A percentile compares a stretch with the other conserved stretches of the same genome.
phyloP scores from a whole-genome alignment of 2,797 vertebrate genomes.

The Dallia pectoralis region DNA sequence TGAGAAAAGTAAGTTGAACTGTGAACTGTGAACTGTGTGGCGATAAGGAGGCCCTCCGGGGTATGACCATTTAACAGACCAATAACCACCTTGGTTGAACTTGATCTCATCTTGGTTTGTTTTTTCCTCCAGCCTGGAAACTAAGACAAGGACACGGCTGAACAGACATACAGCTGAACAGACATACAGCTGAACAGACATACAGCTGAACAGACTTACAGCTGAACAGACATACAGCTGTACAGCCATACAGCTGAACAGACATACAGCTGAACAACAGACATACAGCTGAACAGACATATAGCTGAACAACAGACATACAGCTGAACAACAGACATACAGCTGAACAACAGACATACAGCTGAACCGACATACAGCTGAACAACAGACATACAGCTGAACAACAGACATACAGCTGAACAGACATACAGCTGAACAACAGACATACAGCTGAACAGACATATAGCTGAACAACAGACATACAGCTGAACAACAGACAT shows the following conservation, averaged over 20 bases:
- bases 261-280: conserved; percentile 27
- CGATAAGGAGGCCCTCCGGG: conserved; percentile 15
- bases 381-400: no score
- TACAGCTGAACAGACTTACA: conserved; percentile 25
- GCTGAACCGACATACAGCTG: conserved; percentile 22
- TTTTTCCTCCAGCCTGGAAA: conserved; percentile 50
- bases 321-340: conserved; percentile 22
- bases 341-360: conserved; percentile 37
- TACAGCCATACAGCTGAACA: conserved; percentile 34
- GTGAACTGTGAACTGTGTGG: not conserved
- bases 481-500: conserved; percentile 27
- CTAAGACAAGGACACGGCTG: conserved; percentile 39
- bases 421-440: conserved; percentile 26
- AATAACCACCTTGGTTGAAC: conserved; percentile 58
- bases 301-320: conserved; percentile 36
- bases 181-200: conserved; percentile 33
- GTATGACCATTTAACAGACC: conserved; percentile 24
- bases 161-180: conserved; percentile 26
- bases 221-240: conserved; percentile 25
- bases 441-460: conserved; percentile 35
- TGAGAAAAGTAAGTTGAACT: conserved; percentile 24
- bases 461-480: conserved; percentile 34
- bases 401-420: conserved; percentile 36
- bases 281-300: conserved; percentile 34
- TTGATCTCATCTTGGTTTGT: conserved; percentile 19